A percentile compares a stretch with the other conserved stretches of the same genome.
Conservation (phyloP, 2,113 vertebrate genomes). For the Aptenodytes patagonicus region DNA sequence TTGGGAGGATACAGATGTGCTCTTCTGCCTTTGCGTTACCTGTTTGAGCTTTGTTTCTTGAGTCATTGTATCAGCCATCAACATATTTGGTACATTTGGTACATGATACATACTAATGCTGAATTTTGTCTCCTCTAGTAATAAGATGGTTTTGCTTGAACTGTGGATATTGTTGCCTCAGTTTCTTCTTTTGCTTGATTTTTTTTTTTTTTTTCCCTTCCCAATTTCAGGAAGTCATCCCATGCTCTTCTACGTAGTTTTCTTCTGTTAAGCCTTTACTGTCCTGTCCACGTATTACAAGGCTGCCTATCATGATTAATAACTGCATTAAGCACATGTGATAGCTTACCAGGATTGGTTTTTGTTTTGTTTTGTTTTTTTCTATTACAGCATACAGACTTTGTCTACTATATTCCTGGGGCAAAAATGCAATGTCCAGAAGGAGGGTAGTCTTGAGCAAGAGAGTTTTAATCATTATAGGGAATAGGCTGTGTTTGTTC, state of each 20-base stretch:
- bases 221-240: background rate
- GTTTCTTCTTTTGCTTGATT: background rate
- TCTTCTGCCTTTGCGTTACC: background rate
- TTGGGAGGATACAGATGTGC: background rate
- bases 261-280: background rate
- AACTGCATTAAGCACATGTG: background rate
- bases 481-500: background rate
- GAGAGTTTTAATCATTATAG: background rate
- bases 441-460: background rate
- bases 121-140: background rate
- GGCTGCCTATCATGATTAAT: background rate
- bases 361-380: background rate
- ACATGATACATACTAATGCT: background rate
- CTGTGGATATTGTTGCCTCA: background rate
- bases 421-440: fast-evolving
- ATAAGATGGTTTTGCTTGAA: background rate
- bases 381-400: background rate
- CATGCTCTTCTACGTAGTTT: background rate
- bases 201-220: background rate
- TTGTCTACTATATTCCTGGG: background rate
- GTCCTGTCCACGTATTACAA: background rate
- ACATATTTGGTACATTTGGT: background rate
- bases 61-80: background rate
- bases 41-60: background rate
- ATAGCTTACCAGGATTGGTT: background rate